Evolutionary conservation across 2,888 invertebrate species (phyloP), one percentile per base, ranked within the genome.

Genomic region (Dryomyza anilis): DNA sequence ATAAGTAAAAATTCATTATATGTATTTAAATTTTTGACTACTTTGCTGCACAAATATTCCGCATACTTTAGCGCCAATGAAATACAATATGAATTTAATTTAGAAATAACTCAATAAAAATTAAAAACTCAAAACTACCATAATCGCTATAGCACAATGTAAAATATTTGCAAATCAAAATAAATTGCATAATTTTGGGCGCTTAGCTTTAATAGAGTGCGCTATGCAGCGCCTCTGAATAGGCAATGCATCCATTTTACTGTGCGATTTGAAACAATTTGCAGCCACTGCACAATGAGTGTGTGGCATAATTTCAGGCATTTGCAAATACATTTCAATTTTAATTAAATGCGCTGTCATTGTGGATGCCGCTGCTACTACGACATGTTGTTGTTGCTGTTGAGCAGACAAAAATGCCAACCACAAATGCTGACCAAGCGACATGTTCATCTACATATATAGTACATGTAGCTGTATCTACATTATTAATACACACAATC

Each of bases 271-370:
- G 7, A 4, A 50, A 25, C 25, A 25, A 50, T 50, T 50, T 7
- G 39, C n/a, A 14, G 12, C 2, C 12, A 50, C 12, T 50, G 27
- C 12, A 50, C 27, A 25, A 23, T 23, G 39, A 46, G 25, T 58
- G 45, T 36, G 27, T 46, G 27, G 58, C 58, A 45, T 58, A 58
- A 8, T 46, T 58, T 58, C 25, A 25, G 58, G 58, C 50, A n/a
- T 25, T 50, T 2, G 27, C 27, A 14, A 50, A 14, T 25, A 21
- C n/a, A 57, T 57, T 43, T 19, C 25, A 57, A 57, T 57, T 27
- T 43, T 57, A 45, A 45, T 57, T 45, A 57, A 57, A 57, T 16
- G 43, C 16, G 3, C 10, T 21, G n/a, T 27, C 23, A 50, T 2
- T 25, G 50, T n/a, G n/a, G n/a, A n/a, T n/a, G n/a, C n/a, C n/a